Conservation (phyloP, 2,113 vertebrate genomes). For the Hippolais icterina region DNA sequence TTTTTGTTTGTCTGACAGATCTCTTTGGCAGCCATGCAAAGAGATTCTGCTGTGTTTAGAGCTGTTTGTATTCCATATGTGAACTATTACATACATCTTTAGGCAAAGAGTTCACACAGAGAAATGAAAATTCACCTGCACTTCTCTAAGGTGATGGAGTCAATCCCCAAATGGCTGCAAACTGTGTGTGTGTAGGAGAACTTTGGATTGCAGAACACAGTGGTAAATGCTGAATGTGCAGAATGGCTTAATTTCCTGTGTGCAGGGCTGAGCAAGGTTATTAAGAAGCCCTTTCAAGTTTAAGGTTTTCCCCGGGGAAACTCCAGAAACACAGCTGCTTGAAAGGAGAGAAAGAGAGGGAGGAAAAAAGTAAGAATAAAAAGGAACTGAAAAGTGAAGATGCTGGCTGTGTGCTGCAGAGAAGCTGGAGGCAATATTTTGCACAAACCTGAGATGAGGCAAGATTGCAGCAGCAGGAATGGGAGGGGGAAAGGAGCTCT, state of each 20-base stretch:
- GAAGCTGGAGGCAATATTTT: constrained; percentile 10
- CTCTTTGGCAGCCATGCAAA: neutral
- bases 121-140: constrained; percentile 50
- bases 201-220: constrained; percentile 32
- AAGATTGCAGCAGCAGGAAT: neutral
- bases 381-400: neutral
- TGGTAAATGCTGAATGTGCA: constrained; percentile 70
- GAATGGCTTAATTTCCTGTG: constrained; percentile 69
- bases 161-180: constrained; percentile 39
- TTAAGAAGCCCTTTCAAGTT: constrained; percentile 71
- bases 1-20: neutral
- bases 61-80: neutral
- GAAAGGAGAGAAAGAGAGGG: neutral
- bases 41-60: neutral
- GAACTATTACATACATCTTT: neutral
- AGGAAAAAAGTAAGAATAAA: neutral
- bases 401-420: neutral
- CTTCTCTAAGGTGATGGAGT: constrained; percentile 28
- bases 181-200: constrained; percentile 18
- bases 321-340: constrained; percentile 52
- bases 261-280: constrained; percentile 63
- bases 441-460: neutral
- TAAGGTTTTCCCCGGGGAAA: constrained; percentile 55
- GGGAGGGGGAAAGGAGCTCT: neutral
- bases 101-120: neutral